Evolutionary conservation across 2,113 vertebrate genomes (phyloP).

Genomic region (Haplochromis vanheusdeni): DNA sequence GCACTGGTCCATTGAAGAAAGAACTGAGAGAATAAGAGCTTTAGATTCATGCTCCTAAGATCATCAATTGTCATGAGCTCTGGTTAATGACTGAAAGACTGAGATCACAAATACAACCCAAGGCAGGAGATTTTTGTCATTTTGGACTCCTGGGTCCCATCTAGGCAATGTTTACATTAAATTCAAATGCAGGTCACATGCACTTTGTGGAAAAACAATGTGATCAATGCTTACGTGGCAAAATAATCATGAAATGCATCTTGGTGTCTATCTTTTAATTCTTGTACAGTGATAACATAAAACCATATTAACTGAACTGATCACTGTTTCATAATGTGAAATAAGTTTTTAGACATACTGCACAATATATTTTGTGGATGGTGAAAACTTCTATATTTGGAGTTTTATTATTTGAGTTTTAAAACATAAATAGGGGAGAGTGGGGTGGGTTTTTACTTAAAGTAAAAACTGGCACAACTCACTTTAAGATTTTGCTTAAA

Average conservation of each 20-base stretch:
- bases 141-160: neutral
- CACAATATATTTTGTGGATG: neutral
- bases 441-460: too few relatives aligned
- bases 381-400: too few relatives aligned
- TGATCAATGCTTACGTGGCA: neutral
- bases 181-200: neutral
- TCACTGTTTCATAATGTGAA: neutral
- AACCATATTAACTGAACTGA: neutral
- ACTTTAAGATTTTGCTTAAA: neutral
- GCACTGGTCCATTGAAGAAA: neutral
- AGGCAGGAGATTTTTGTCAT: neutral
- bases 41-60: neutral
- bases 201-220: neutral
- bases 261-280: neutral
- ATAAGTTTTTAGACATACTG: neutral
- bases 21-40: neutral
- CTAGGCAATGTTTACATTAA: neutral
- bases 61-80: neutral
- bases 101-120: rapidly evolving
- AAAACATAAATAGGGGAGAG: too few relatives aligned
- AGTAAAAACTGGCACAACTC: too few relatives aligned
- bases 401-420: too few relatives aligned
- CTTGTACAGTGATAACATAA: neutral
- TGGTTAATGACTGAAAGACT: neutral
- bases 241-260: neutral